A percentile compares a stretch with the other conserved stretches of the same genome.
phyloP scores from a whole-genome alignment of 2,113 vertebrate species.

The Daubentonia madagascariensis region DNA sequence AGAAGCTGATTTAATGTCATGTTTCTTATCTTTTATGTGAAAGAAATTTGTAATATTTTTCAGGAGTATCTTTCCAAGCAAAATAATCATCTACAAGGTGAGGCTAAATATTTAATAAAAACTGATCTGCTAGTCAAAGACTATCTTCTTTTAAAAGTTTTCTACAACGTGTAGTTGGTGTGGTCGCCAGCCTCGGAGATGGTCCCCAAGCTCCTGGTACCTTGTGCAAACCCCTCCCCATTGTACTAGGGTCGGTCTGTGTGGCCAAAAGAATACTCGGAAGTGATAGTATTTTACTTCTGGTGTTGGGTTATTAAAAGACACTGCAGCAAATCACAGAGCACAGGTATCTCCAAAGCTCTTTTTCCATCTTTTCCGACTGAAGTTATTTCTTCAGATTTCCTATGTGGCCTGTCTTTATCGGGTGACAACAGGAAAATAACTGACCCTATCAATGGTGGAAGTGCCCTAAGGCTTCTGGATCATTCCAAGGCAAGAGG shows the following conservation, averaged over 20 bases:
- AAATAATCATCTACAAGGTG: background rate
- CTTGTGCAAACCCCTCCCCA: background rate
- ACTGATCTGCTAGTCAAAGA: background rate
- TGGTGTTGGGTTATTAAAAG: background rate
- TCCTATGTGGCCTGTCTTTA: background rate
- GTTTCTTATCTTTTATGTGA: background rate
- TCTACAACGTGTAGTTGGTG: background rate
- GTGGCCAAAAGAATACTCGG: background rate
- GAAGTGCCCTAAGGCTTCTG: background rate
- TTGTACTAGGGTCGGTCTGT: rapidly evolving
- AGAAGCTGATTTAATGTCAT: background rate
- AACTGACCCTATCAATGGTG: background rate
- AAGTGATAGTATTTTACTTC: background rate
- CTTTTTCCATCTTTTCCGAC: background rate
- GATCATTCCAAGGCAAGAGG: background rate
- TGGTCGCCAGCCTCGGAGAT: background rate
- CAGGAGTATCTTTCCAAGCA: background rate
- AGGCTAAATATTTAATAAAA: background rate
- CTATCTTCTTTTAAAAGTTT: background rate
- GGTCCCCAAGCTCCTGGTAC: background rate
- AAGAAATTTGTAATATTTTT: background rate
- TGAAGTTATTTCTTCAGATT: background rate
- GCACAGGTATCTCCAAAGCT: background rate
- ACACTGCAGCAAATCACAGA: background rate
- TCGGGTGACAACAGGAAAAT: background rate